Base-by-base conservation (phyloP, 2,113 vertebrate species). In the Lophius piscatorius region DNA sequence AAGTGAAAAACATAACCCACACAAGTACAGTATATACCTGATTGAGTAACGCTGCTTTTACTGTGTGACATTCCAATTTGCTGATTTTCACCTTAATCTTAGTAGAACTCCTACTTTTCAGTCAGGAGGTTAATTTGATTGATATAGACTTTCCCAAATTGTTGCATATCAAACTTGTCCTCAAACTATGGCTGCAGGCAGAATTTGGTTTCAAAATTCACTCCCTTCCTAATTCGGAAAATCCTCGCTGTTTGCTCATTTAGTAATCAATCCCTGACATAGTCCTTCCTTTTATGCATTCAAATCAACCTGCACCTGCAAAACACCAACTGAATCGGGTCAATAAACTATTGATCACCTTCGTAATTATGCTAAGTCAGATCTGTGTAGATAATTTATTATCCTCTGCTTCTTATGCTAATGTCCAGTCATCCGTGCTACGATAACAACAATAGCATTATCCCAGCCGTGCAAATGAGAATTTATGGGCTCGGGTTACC, bases 321-420 rank as follows among this genome's bases (percentile, higher is more conserved):
- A 70, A 74, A 59, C 67, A 42, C 40, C 49, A 51, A 44, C 41
- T 26, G 54, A 73, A 63, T 13, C 5, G n/a, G 46, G 21, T 82
- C 78, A 31, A 78, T 73, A 46, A 34, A 4, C 1, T 48, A 88
- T 88, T 2, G 79, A 88, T 83, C 54, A n/a, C 21, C 33, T 65
- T 20, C 41, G 57, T 59, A 26, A 66, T 56, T 52, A 81, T 68
- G 78, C 69, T 78, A 76, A 72, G 54, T 22, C 17, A 31, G 49
- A 84, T 85, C 82, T 82, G 64, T 70, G 78, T 74, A 18, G 81
- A 71, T 84, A 80, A 87, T 89, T 80, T 86, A 84, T 85, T 85
- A 60, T 82, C 89, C 74, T 64, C 50, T 57, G 60, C 69, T 45
- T 54, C 33, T 76, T 68, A 76, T 77, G 76, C 79, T 82, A 82